Evolutionary conservation across 1,140 invertebrate species (phyloP).

Genomic region (Augochlora pura): DNA sequence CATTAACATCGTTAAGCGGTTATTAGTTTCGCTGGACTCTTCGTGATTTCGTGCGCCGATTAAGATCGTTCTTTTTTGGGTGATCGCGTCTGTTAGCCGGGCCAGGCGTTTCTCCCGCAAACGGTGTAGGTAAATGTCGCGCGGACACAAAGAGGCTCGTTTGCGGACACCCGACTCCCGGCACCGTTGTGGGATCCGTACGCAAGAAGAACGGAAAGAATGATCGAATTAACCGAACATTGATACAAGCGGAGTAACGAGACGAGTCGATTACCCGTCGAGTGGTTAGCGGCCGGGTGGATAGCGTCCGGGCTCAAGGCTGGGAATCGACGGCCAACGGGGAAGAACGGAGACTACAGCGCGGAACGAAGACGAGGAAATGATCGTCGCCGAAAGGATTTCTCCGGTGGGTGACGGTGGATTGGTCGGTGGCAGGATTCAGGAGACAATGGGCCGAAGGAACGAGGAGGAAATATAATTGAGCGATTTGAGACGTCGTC

Average conservation of each 20-base stretch:
- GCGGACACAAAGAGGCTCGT: not conserved
- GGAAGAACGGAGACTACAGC: conserved; percentile 17
- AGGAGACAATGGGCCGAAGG: conserved; percentile 63
- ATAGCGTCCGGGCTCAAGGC: conserved; percentile 14
- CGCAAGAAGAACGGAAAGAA: conserved; percentile 12
- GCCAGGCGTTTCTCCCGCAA: too few species aligned
- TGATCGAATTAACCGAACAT: conserved; percentile 69
- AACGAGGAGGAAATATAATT: conserved; percentile 76
- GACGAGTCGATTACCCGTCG: conserved; percentile 58
- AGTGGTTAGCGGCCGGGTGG: conserved; percentile 46
- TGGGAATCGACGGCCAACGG: conserved; percentile 27
- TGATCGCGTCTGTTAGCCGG: too few species aligned
- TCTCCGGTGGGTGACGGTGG: conserved; percentile 46
- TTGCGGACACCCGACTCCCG: not conserved
- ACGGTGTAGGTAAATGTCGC: not conserved
- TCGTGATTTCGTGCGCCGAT: too few species aligned
- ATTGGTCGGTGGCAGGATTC: conserved; percentile 56
- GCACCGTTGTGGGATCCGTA: not conserved
- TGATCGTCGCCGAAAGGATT: conserved; percentile 59
- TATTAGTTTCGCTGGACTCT: not conserved
- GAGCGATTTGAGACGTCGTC: conserved; percentile 75
- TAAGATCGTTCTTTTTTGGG: too few species aligned
- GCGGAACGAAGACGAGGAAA: conserved; percentile 43
- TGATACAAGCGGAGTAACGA: conserved; percentile 58
- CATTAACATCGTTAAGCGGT: conserved; percentile 8